phyloP scores from a whole-genome alignment of 1,140 invertebrate species.

The Mercenaria mercenaria region DNA sequence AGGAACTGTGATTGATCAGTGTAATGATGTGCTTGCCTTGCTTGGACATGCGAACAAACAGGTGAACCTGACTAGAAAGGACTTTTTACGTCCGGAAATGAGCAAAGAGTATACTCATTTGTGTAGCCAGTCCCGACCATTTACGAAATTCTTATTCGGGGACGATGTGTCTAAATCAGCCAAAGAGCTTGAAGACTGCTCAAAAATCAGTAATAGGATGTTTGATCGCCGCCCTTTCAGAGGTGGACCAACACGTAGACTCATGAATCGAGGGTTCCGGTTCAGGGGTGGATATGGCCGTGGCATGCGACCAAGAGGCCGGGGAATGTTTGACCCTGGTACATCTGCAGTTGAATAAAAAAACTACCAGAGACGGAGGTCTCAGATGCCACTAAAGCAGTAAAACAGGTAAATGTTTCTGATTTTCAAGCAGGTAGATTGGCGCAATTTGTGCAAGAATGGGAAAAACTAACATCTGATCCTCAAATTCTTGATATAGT shows the following conservation, averaged over 20 bases:
- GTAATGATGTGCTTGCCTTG: slow-evolving; percentile 39
- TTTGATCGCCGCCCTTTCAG: not conserved
- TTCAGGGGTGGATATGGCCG: not conserved
- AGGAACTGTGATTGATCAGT: not conserved
- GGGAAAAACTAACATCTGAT: slow-evolving; percentile 62
- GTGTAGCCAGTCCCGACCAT: not conserved
- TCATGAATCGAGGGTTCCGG: not conserved
- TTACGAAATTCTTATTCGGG: slow-evolving; percentile 5
- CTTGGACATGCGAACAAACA: slow-evolving; percentile 30
- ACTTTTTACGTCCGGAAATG: slow-evolving; percentile 3
- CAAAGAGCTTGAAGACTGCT: slow-evolving; percentile 52
- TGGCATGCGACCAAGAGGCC: not conserved
- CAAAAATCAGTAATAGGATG: slow-evolving; percentile 52
- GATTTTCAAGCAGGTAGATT: slow-evolving; percentile 68
- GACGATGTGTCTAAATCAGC: slow-evolving; percentile 28
- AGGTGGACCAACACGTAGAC: not conserved
- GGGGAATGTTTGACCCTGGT: not conserved
- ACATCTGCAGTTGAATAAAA: not conserved
- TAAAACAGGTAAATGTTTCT: slow-evolving; percentile 33
- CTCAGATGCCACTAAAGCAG: not conserved
- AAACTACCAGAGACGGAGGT: slow-evolving; percentile 2
- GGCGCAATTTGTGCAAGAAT: slow-evolving; percentile 55
- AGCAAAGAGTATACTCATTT: slow-evolving; percentile 24
- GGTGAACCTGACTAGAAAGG: slow-evolving; percentile 24
- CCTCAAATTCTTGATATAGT: slow-evolving; percentile 59